phyloP scores from a whole-genome alignment of 2,888 invertebrate genomes.

The Diogma glabrata region DNA sequence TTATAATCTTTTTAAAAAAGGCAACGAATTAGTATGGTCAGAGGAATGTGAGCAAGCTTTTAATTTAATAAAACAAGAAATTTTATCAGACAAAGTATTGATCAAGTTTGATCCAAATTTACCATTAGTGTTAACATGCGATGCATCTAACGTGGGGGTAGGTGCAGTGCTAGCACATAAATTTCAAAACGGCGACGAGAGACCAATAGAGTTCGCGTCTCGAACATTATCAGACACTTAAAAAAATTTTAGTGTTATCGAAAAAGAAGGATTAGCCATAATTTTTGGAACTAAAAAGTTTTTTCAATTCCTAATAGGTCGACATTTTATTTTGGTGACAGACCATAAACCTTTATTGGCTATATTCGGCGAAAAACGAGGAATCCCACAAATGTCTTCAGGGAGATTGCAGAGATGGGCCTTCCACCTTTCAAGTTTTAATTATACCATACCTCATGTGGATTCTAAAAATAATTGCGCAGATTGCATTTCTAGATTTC shows the following conservation, averaged over 20 bases:
- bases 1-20: not conserved
- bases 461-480: too few relatives aligned
- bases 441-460: too few relatives aligned
- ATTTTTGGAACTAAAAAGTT: not conserved
- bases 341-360: not conserved
- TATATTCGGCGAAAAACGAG: not conserved
- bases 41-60: not conserved
- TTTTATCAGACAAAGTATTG: not conserved
- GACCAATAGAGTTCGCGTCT: not conserved
- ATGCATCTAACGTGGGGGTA: not conserved
- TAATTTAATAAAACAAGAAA: not conserved
- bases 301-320: not conserved
- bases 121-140: too few relatives aligned
- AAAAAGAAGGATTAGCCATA: not conserved
- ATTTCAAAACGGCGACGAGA: not conserved
- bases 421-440: not conserved
- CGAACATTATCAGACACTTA: not conserved
- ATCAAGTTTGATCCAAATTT: too few relatives aligned
- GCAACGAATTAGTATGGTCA: not conserved
- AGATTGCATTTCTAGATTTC: too few relatives aligned
- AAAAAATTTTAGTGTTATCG: not conserved
- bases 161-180: not conserved
- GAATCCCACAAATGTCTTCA: not conserved
- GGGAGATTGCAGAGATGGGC: not conserved
- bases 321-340: not conserved